Percentiles rank a stretch among this genome's conserved stretches.
Evolutionary conservation across 2,888 invertebrate species (phyloP).

Genomic region (Protophormia terraenovae): DNA sequence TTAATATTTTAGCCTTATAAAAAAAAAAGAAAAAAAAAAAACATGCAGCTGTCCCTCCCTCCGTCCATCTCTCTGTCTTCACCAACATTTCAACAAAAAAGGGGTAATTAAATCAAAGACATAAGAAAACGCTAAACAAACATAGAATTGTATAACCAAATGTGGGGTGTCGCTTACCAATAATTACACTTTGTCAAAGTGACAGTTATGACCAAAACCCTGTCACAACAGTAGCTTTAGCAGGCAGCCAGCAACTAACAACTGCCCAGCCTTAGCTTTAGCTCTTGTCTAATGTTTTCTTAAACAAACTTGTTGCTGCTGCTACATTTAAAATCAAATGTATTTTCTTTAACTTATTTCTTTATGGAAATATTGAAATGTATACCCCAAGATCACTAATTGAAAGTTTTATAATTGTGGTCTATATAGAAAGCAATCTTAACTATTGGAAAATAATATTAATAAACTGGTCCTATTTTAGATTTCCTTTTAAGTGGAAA

Average conservation of each 20-base stretch:
- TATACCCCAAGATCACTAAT: slow-evolving; percentile 33
- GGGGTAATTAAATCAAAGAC: slow-evolving; percentile 28
- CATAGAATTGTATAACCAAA: slow-evolving; percentile 32
- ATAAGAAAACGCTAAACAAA: neutral
- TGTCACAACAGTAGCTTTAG: neutral
- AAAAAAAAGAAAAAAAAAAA: neutral
- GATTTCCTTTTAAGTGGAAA: slow-evolving; percentile 12
- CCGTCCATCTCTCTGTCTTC: too few relatives aligned
- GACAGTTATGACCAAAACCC: slow-evolving; percentile 58
- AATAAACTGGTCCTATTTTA: slow-evolving; percentile 31
- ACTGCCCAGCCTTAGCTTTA: too few relatives aligned
- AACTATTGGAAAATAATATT: neutral
- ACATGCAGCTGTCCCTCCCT: neutral
- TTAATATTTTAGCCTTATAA: slow-evolving; percentile 23
- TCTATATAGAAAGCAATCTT: neutral
- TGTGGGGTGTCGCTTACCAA: slow-evolving; percentile 70
- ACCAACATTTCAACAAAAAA: neutral
- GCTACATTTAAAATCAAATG: too few relatives aligned
- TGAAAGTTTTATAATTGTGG: slow-evolving; percentile 43
- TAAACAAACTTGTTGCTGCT: too few relatives aligned
- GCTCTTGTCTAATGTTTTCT: too few relatives aligned
- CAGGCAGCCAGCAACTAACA: neutral
- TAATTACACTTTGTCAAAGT: slow-evolving; percentile 71
- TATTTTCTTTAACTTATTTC: too few relatives aligned
- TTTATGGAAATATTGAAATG: slow-evolving; percentile 36